Base-by-base conservation (phyloP, 2,113 vertebrate genomes). In the Eulemur rufifrons region DNA sequence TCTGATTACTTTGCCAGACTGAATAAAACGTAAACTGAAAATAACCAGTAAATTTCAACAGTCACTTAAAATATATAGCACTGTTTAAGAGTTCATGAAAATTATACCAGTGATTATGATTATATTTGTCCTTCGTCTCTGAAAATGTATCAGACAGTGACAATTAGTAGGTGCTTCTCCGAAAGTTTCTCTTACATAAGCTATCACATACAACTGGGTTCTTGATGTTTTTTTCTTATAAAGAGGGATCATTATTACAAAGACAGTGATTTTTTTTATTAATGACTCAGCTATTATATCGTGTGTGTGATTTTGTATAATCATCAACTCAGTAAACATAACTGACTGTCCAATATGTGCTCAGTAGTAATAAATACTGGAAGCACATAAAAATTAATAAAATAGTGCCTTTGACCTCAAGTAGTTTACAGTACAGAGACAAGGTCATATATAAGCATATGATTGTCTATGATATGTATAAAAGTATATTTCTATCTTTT, bases 341-440 rank as follows among this genome's bases (percentile, higher is more conserved):
- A 85, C 0, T 42, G 39, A 73, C 42, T 59, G 11, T 76, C 81
- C 9, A 73, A n/a, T 86, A 76, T 50, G 20, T 71, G 61, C 45
- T 83, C 59, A 89, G n/a, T 25, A 81, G 7, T 86, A 81, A 68
- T 66, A 88, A 74, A 77, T 59, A 92, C 37, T 50, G 54, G 29
- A 88, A 45, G 8, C 27, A 92, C 14, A 54, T 47, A 81, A 42
- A 93, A 69, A 95, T 32, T 61, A 59, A 68, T 86, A 68, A 87
- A 90, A 37, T 29, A 96, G 73, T 89, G 39, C 64, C 69, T 95
- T 66, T 82, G 37, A 69, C 50, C 42, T 92, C n/a, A 76, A 59
- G 71, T 4, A 86, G 78, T 45, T 29, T 83, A 29, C 0, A 80
- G 86, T 73, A 34, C n/a, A 66, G 42, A 68, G 50, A 94, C 56